phyloP scores from a whole-genome alignment of 2,888 invertebrate species.

The Cheiracanthium punctorium region DNA sequence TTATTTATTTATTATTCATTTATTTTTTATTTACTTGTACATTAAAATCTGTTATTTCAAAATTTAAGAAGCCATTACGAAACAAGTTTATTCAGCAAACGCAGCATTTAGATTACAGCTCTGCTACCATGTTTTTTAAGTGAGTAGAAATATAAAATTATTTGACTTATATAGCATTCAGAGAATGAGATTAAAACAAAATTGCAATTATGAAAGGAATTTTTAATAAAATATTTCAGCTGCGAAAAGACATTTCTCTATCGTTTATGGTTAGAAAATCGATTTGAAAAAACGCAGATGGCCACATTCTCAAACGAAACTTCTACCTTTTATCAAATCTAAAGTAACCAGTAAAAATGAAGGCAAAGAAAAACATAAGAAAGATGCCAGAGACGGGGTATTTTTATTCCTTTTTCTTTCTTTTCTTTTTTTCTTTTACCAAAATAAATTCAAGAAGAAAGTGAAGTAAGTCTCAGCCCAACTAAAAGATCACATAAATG shows the following conservation, averaged over 20 bases:
- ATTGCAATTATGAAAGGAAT: neutral
- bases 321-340: slow-evolving; percentile 21
- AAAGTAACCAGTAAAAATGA: slow-evolving; percentile 4
- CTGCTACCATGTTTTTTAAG: too few relatives aligned
- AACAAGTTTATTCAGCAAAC: too few relatives aligned
- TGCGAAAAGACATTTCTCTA: neutral
- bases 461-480: too few relatives aligned
- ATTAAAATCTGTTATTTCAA: too few relatives aligned
- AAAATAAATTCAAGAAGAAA: too few relatives aligned
- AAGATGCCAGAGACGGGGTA: neutral
- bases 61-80: too few relatives aligned
- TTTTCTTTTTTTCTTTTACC: too few relatives aligned
- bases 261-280: neutral
- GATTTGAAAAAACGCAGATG: slow-evolving; percentile 26
- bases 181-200: neutral
- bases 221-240: neutral
- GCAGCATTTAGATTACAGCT: too few relatives aligned
- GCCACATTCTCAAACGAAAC: slow-evolving; percentile 16
- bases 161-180: neutral
- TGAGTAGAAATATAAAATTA: neutral
- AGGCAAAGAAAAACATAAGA: neutral
- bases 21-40: too few relatives aligned
- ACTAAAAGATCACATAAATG: too few relatives aligned
- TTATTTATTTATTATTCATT: too few relatives aligned
- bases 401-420: neutral